Conservation (phyloP, 2,888 invertebrate species). For the Diarsia brunnea region DNA sequence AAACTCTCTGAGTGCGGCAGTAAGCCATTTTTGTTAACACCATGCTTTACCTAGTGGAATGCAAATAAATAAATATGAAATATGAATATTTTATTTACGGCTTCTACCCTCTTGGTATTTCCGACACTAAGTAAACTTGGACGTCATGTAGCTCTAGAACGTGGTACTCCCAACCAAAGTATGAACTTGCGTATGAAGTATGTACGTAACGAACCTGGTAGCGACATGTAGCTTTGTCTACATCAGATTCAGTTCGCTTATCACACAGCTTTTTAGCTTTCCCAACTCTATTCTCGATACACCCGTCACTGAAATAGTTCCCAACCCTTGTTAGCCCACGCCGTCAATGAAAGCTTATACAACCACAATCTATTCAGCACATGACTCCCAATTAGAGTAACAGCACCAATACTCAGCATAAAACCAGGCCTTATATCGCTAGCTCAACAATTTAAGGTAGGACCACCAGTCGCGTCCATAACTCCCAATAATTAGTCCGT, state of each 20-base stretch:
- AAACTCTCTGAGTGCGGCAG: too few species aligned
- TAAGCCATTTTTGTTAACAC: too few species aligned
- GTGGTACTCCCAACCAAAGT: background rate
- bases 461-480: conserved; percentile 23
- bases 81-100: too few species aligned
- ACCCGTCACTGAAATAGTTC: background rate
- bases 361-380: background rate
- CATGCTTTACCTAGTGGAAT: too few species aligned
- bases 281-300: background rate
- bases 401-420: conserved; percentile 6
- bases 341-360: background rate
- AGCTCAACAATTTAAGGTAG: conserved; percentile 41
- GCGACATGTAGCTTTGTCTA: background rate
- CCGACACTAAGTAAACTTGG: background rate
- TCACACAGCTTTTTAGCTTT: background rate
- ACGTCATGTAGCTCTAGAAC: background rate
- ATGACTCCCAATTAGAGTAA: conserved; percentile 21
- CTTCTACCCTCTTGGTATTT: background rate
- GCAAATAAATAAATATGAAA: too few species aligned
- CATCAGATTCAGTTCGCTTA: background rate
- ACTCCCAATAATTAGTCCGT: conserved; percentile 61
- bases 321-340: background rate
- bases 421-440: conserved; percentile 6
- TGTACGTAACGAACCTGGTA: background rate
- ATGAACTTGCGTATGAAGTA: too few species aligned